A percentile compares a stretch with the other conserved stretches of the same genome.
Conservation (phyloP, 2,888 invertebrate genomes). For the Cynaeus angustus region DNA sequence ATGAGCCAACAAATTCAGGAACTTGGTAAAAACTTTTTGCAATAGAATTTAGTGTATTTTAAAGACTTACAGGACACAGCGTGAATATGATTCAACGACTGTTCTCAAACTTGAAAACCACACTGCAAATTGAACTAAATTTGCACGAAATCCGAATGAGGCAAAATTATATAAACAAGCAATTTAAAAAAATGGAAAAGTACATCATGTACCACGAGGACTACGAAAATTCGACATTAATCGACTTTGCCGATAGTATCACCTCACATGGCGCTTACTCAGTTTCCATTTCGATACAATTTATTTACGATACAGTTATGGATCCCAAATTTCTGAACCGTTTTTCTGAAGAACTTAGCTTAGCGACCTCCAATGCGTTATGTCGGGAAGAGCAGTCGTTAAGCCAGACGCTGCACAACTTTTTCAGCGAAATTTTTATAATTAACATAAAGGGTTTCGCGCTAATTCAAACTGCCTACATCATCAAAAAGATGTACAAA, state of each 20-base stretch:
- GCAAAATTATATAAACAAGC: conserved; percentile 7
- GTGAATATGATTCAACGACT: not conserved
- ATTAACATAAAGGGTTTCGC: conserved; percentile 88
- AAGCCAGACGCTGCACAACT: conserved; percentile 84
- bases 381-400: not conserved
- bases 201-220: conserved; percentile 5
- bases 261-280: not conserved
- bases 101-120: not conserved
- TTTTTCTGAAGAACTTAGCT: not conserved
- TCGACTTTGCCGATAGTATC: conserved; percentile 4
- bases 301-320: not conserved
- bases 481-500: conserved; percentile 28
- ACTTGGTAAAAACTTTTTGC: not conserved
- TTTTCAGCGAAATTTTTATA: conserved; percentile 83
- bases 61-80: not conserved
- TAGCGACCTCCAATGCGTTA: not conserved
- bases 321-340: not conserved
- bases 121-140: not conserved
- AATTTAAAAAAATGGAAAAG: not conserved
- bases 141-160: not conserved
- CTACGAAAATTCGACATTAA: conserved; percentile 17
- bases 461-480: conserved; percentile 78
- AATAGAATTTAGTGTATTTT: conserved; percentile 5
- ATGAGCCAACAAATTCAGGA: not conserved
- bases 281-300: not conserved